These are phyloP conservation scores for Bubo scandiacus DNA, from an alignment of 2,113 vertebrate species.

Conservation along the genomic window DNA sequence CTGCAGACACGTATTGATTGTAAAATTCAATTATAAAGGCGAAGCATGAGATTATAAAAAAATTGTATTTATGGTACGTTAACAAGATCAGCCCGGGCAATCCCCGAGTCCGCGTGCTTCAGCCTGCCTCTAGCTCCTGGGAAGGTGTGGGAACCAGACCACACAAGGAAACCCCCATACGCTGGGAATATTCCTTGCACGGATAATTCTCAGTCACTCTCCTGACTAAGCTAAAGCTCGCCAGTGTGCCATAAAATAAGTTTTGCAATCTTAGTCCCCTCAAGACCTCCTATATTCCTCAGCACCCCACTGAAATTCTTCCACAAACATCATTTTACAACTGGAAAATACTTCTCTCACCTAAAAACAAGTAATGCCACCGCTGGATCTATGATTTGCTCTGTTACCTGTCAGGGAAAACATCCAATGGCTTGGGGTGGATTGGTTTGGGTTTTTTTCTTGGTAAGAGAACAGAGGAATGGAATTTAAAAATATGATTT, in stretches of 20 bases:
- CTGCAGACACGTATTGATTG: not conserved
- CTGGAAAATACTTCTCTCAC: not conserved
- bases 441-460: not conserved
- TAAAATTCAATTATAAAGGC: not conserved
- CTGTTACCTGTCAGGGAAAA: not conserved
- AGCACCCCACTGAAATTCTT: not conserved
- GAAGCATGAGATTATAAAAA: not conserved
- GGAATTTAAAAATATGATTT: not conserved
- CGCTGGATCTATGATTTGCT: not conserved
- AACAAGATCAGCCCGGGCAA: not conserved
- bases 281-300: not conserved
- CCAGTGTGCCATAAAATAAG: not conserved
- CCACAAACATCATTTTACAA: not conserved
- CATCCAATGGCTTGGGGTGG: not conserved
- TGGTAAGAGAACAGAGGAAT: not conserved
- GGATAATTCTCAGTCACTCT: not conserved
- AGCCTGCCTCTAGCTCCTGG: not conserved
- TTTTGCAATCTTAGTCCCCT: not conserved
- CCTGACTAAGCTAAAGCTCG: not conserved
- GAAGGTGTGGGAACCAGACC: not conserved
- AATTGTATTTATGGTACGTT: not conserved
- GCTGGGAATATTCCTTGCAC: accelerated
- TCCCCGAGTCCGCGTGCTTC: accelerated
- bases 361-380: not conserved
- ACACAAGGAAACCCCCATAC: accelerated